Conservation (phyloP, 2,888 invertebrate genomes). For the Cosmorhoe ocellata region DNA sequence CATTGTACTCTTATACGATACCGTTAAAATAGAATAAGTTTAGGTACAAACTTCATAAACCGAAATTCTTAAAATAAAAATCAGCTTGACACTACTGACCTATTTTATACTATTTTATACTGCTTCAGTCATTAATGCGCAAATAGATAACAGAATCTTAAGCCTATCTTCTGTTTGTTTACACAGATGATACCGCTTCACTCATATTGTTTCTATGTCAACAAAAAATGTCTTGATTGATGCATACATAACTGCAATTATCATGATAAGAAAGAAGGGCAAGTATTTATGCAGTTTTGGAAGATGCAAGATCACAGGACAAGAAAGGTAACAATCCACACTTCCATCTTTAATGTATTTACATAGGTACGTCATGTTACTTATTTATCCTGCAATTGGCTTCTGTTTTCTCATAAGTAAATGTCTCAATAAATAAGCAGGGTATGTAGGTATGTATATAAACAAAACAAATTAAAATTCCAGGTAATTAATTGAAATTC, state of each 20-base stretch:
- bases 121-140: background rate
- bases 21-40: background rate
- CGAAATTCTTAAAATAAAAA: background rate
- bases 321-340: too few relatives aligned
- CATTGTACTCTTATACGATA: too few relatives aligned
- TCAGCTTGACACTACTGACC: background rate
- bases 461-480: conserved; percentile 16
- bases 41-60: too few relatives aligned
- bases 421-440: background rate
- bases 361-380: too few relatives aligned
- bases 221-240: too few relatives aligned
- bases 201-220: background rate
- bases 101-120: background rate
- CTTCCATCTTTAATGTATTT: too few relatives aligned
- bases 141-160: background rate
- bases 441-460: background rate
- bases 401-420: too few relatives aligned
- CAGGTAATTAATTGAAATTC: conserved; percentile 11
- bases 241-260: too few relatives aligned
- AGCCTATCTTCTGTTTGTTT: background rate
- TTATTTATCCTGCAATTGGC: too few relatives aligned
- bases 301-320: too few relatives aligned
- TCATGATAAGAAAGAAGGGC: too few relatives aligned
- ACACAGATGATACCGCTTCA: background rate
- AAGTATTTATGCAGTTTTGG: too few relatives aligned